Conservation (phyloP, 2,113 vertebrate genomes). For the Eubucco bourcierii region DNA sequence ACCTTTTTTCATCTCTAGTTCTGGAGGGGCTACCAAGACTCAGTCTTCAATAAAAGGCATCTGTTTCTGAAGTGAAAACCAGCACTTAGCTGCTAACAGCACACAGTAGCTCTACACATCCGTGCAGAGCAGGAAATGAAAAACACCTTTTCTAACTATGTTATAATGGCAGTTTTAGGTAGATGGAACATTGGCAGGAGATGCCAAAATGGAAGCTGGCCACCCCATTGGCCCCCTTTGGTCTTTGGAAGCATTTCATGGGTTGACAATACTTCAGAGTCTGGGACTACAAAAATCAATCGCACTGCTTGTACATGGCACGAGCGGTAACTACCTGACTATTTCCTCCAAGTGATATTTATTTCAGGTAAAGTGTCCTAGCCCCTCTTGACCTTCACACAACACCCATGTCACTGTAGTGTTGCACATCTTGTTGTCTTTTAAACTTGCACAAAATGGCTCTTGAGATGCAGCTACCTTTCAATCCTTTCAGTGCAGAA, state of each 20-base stretch:
- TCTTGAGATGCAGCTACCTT: neutral
- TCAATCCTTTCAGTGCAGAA: neutral
- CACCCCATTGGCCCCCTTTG: slow-evolving; percentile 6
- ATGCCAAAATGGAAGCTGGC: slow-evolving; percentile 58
- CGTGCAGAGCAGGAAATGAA: slow-evolving; percentile 40
- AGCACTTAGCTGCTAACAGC: slow-evolving; percentile 1
- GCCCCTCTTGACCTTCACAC: neutral
- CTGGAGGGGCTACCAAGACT: neutral
- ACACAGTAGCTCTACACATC: slow-evolving; percentile 23
- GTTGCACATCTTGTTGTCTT: neutral
- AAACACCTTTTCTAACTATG: slow-evolving; percentile 40
- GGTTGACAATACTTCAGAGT: slow-evolving; percentile 35
- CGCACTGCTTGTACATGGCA: neutral
- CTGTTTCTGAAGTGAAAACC: slow-evolving; percentile 33
- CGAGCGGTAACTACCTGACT: neutral
- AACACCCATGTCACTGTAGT: neutral
- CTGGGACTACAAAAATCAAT: slow-evolving; percentile 26
- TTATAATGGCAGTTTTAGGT: slow-evolving; percentile 56
- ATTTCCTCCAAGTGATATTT: neutral
- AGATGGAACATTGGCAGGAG: slow-evolving; percentile 31
- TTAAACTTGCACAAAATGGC: neutral
- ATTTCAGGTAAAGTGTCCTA: neutral
- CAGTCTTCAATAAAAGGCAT: slow-evolving; percentile 28
- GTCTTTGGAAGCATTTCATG: slow-evolving; percentile 37
- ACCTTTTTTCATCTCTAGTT: neutral